Evolutionary conservation across 2,888 invertebrate species (phyloP).

Genomic region (Trichopria drosophilae): DNA sequence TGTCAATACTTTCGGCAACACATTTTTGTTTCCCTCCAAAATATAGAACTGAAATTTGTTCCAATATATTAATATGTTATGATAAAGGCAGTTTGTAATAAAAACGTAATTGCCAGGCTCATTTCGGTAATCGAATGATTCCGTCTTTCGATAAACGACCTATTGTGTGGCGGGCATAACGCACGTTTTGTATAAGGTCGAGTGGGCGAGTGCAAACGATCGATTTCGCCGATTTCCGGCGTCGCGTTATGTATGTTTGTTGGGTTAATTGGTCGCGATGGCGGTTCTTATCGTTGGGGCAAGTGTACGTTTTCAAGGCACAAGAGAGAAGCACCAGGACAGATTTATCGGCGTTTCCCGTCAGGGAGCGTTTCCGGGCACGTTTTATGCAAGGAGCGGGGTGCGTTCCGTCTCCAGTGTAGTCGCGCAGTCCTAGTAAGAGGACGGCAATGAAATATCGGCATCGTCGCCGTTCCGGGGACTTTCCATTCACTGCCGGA

Average conservation of each 20-base stretch:
- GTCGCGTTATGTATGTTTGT: slow-evolving; percentile 1
- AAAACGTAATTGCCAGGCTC: no score
- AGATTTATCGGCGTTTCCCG: slow-evolving; percentile 34
- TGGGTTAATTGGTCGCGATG: slow-evolving; percentile 27
- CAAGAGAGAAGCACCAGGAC: slow-evolving; percentile 27
- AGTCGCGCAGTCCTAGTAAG: slow-evolving; percentile 14
- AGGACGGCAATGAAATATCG: slow-evolving; percentile 40
- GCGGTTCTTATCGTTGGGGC: slow-evolving; percentile 30
- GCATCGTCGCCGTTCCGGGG: slow-evolving; percentile 32
- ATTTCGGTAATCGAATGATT: no score
- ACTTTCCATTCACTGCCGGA: slow-evolving; percentile 35
- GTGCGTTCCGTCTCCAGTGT: slow-evolving; percentile 15
- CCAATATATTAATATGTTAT: no score
- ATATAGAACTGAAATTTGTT: no score
- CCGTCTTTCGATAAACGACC: no score
- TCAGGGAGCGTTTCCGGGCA: slow-evolving; percentile 30
- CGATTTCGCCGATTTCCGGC: slow-evolving; percentile 5
- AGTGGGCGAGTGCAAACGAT: no score
- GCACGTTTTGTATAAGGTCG: no score
- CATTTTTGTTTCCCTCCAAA: no score
- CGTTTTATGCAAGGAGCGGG: slow-evolving; percentile 21
- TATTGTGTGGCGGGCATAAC: no score
- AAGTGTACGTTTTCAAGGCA: slow-evolving; percentile 19
- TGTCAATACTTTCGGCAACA: no score
- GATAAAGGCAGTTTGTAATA: no score